phyloP scores from a whole-genome alignment of 2,113 vertebrate genomes.

The Panthera tigris region DNA sequence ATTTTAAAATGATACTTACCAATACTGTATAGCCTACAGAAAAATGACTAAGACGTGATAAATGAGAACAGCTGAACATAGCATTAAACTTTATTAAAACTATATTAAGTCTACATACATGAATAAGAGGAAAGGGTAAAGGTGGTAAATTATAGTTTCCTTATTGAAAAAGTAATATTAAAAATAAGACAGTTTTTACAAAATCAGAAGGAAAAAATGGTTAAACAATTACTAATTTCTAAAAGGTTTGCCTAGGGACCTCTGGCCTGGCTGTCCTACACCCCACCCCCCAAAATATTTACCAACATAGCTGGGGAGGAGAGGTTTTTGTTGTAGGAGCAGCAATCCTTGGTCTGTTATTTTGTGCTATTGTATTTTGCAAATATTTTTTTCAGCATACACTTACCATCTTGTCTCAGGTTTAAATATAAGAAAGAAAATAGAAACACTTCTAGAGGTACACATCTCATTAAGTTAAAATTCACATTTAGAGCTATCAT shows the following conservation, averaged over 20 bases:
- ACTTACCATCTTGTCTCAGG: not conserved
- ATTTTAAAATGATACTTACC: not conserved
- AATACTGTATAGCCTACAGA: constrained; percentile 15
- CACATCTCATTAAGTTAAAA: constrained; percentile 40
- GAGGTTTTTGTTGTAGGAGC: not conserved
- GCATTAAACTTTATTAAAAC: not conserved
- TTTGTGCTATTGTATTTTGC: constrained; percentile 31
- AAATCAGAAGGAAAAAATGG: not conserved
- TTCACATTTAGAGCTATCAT: not conserved
- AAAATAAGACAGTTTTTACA: constrained; percentile 12
- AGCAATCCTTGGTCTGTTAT: not conserved
- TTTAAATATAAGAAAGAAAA: constrained; percentile 36
- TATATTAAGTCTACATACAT: not conserved
- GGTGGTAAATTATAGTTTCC: not conserved
- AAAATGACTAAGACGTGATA: constrained; percentile 21
- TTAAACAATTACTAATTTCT: not conserved
- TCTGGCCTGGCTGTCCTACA: not conserved
- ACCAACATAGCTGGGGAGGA: not conserved
- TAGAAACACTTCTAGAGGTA: not conserved
- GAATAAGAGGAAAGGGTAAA: not conserved
- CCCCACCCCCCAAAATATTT: not conserved
- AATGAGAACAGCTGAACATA: not conserved
- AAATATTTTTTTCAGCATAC: constrained; percentile 11
- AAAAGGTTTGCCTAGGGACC: not conserved
- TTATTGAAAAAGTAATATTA: constrained; percentile 24